Evolutionary conservation across 2,888 invertebrate species (phyloP), one percentile per base, ranked within the genome.

Genomic region (Exocentrus adspersus): DNA sequence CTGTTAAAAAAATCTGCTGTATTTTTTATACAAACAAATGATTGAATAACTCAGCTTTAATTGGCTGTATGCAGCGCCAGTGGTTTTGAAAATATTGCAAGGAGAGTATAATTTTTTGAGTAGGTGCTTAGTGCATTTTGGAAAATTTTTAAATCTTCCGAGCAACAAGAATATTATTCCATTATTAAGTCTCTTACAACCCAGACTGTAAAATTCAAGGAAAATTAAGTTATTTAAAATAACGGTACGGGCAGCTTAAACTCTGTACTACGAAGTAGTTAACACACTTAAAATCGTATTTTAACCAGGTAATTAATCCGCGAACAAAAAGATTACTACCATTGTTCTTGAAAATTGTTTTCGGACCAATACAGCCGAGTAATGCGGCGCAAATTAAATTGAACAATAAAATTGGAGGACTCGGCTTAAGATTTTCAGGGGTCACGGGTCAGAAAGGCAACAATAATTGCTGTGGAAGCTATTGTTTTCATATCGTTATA

Each of bases 221-320:
- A 24, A 5, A 24, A 24, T n/a, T n/a, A n/a, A n/a, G n/a, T n/a
- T n/a, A 24, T 5, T 24, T 24, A n/a, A 3, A 37, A 37, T 5
- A 37, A 37, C 19, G 14, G 19, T 37, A 37, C 19, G 12, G 32
- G 12, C 1, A 37, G 19, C 17, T 14, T 4, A 21, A 53, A 37
- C 19, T 37, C 41, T 10, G 14, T 19, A 46, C 19, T 42, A 53
- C 14, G 4, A 62, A n/a, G 54, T 41, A 53, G 54, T 54, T 48
- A 57, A 37, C 37, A n/a, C 12, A 37, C 37, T n/a, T 37, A 12
- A 37, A 37, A 37, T 37, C 37, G 37, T 12, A 37, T 12, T n/a
- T 37, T 37, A 37, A 37, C 37, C 12, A 12, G 12, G 14, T 37
- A 37, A 37, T 37, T 37, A n/a, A 37, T 37, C 37, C 14, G 37